These are phyloP conservation scores for Saxidomus purpurata DNA, from an alignment of 1,140 invertebrate genomes.

Conservation along the genomic window DNA sequence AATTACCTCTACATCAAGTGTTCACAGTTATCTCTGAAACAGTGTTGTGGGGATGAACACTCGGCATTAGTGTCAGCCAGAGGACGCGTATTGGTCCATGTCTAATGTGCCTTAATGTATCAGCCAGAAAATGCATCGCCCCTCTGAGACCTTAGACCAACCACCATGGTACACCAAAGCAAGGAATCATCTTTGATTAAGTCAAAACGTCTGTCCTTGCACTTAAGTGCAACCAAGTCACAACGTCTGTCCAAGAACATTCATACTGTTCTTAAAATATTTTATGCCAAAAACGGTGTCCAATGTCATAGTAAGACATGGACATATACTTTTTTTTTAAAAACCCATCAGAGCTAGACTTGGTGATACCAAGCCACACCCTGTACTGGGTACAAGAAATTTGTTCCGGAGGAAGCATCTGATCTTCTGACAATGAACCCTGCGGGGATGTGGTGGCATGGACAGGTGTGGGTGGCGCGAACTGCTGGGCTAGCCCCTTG, in stretches of 20 bases:
- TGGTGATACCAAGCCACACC: constrained; percentile 25
- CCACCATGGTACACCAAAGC: constrained; percentile 46
- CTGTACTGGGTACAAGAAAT: not conserved
- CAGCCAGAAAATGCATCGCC: constrained; percentile 47
- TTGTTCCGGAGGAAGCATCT: constrained; percentile 28
- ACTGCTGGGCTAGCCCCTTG: constrained; percentile 60
- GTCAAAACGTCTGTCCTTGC: constrained; percentile 29
- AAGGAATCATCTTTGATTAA: constrained; percentile 7
- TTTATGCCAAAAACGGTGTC: constrained; percentile 9
- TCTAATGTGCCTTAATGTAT: constrained; percentile 31
- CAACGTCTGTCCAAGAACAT: constrained; percentile 53
- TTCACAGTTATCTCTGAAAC: constrained; percentile 31
- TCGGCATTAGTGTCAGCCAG: constrained; percentile 15
- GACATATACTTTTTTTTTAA: not conserved
- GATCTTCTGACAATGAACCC: constrained; percentile 45
- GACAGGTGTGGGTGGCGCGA: constrained; percentile 35
- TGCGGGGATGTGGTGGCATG: constrained; percentile 41
- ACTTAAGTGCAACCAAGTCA: constrained; percentile 32
- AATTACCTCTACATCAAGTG: constrained; percentile 35
- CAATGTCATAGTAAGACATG: not conserved
- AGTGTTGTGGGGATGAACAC: constrained; percentile 40
- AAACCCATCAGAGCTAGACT: constrained; percentile 38
- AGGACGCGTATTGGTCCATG: constrained; percentile 22
- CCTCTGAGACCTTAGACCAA: constrained; percentile 28
- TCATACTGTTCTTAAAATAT: not conserved